A percentile compares a stretch with the other conserved stretches of the same genome.
Evolutionary conservation across 2,888 invertebrate species (phyloP).

Genomic region (Pilophorus perplexus): DNA sequence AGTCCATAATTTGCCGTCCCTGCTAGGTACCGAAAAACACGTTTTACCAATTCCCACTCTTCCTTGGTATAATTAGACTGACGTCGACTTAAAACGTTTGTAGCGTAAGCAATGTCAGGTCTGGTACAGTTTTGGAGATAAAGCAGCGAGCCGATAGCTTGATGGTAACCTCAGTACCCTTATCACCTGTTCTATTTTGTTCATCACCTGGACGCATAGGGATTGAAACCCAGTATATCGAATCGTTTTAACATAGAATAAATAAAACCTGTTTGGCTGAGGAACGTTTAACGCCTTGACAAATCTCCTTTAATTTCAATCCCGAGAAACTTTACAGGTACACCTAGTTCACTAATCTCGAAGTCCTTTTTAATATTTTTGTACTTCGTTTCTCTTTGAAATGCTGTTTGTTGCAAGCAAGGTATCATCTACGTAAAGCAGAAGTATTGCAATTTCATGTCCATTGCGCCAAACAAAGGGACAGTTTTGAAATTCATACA

Average conservation of each 20-base stretch:
- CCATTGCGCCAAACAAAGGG: not conserved
- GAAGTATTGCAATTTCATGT: not conserved
- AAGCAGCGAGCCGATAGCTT: constrained; percentile 13
- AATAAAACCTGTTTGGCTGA: not conserved
- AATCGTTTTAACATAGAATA: not conserved
- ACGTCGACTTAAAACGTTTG: constrained; percentile 2
- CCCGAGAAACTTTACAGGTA: not conserved
- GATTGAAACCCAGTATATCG: not conserved
- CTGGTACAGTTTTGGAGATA: constrained; percentile 16
- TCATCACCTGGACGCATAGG: too few relatives aligned
- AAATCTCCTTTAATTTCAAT: constrained; percentile 4
- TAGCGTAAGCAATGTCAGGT: constrained; percentile 17
- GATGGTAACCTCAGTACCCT: not conserved
- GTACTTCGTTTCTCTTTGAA: not conserved
- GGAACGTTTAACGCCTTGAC: not conserved
- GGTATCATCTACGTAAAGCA: constrained; percentile 14
- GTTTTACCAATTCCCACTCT: not conserved
- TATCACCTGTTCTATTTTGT: too few relatives aligned
- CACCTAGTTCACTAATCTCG: not conserved
- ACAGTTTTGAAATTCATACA: constrained; percentile 9
- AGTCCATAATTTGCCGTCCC: not conserved
- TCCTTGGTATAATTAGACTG: not conserved
- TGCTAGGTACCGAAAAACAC: not conserved
- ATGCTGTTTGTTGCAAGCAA: not conserved
- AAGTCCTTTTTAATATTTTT: not conserved